These are phyloP conservation scores for Charaxes varanes DNA, from an alignment of 1,140 invertebrate genomes.

Conservation along the genomic window DNA sequence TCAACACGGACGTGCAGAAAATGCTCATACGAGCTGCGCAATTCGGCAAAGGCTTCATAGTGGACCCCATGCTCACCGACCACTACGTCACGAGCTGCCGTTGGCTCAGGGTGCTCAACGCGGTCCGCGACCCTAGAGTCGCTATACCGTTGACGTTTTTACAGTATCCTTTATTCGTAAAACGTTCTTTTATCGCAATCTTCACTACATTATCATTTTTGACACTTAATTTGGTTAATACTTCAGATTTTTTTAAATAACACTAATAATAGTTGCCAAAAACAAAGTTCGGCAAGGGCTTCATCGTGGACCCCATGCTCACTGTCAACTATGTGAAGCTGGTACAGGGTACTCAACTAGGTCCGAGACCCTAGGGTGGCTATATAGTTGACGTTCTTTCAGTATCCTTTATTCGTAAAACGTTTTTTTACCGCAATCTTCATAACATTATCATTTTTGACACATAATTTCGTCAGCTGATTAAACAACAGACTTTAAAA, in stretches of 20 bases:
- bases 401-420: constrained; percentile 94
- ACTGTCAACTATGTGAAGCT: constrained; percentile 91
- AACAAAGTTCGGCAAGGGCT: constrained; percentile 97
- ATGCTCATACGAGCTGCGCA: constrained; percentile 92
- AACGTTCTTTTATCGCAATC: too few relatives aligned
- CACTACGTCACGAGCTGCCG: constrained; percentile 92
- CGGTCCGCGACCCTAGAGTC: constrained; percentile 88
- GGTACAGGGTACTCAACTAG: constrained; percentile 93
- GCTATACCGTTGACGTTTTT: constrained; percentile 93
- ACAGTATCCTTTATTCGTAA: constrained; percentile 94
- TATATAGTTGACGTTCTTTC: constrained; percentile 91
- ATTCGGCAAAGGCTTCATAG: constrained; percentile 95
- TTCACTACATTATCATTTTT: background rate
- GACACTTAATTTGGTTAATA: too few relatives aligned
- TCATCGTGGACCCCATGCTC: constrained; percentile 82
- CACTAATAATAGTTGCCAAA: too few relatives aligned
- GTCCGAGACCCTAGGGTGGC: constrained; percentile 89
- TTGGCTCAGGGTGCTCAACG: constrained; percentile 91
- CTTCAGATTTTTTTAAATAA: too few relatives aligned
- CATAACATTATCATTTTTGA: background rate
- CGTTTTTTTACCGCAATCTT: constrained; percentile 1
- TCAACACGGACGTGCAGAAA: constrained; percentile 90
- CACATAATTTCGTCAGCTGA: too few relatives aligned
- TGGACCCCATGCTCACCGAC: constrained; percentile 82
- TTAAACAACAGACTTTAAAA: too few relatives aligned